Base-by-base conservation (phyloP, 2,113 vertebrate genomes). In the Leucosticte australis region DNA sequence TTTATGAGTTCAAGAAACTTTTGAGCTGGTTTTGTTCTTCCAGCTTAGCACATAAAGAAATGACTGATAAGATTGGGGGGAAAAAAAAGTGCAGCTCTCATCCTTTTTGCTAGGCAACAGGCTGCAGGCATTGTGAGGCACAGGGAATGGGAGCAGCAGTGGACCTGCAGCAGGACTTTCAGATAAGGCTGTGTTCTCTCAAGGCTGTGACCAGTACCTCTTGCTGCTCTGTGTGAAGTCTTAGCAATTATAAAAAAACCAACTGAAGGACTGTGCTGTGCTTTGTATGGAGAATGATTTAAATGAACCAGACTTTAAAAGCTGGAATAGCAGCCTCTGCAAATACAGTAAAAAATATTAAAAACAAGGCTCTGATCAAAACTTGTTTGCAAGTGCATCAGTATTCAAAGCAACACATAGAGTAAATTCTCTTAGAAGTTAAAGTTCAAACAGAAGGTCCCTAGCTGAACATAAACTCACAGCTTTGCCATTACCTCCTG, bases 361-460 rank as follows among this genome's bases (percentile, higher is more conserved):
- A 75, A 82, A 82, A 7, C 21, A 68, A 56, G 41, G 9, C 76
- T 91, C 44, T 53, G 70, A 56, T 87, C 37, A 79, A 70, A 76
- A 85, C 80, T 35, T 70, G 35, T 52, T 91, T 63, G 46, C 42
- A 77, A 87, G 60, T 67, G 27, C 77, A 75, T 92, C 49, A 24
- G 41, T 67, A 89, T 94, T 94, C 7, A 2, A 84, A 93, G 28
- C 69, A 84, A 53, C 65, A 73, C 9, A 4, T 33, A 50, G 53
- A 81, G 75, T 68, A 94, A 94, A 94, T 94, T 94, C 62, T 64
- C 23, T 62, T 74, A 68, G 80, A 97, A 91, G 87, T 84, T 91
- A 53, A 89, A 92, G 94, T 94, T 96, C 94, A 94, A 91, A 79
- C 53, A 91, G 77, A 79, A 82, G 64, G 83, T 95, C 77, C 70